Evolutionary conservation across 2,113 vertebrate species (phyloP).

Genomic region (Orientallactaga bullata): DNA sequence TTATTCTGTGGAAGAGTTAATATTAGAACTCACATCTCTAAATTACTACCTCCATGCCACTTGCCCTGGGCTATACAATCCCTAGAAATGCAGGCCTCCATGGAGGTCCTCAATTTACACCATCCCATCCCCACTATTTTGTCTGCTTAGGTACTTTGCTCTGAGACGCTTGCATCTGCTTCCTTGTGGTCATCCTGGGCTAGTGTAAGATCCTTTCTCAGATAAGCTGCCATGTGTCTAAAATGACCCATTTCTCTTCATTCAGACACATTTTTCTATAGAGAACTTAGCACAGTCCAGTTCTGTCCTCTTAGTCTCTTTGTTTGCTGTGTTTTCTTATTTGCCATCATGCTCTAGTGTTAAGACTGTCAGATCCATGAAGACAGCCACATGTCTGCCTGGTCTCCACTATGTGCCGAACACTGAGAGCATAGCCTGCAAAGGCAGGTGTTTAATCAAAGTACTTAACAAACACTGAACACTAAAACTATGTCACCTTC

Average conservation of each 20-base stretch:
- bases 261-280: background rate
- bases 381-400: background rate
- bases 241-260: background rate
- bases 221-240: rapidly evolving
- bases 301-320: rapidly evolving
- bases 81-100: background rate
- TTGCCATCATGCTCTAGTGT: background rate
- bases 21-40: background rate
- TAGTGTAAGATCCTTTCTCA: background rate
- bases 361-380: background rate
- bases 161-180: rapidly evolving
- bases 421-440: background rate
- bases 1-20: background rate
- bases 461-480: background rate
- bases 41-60: background rate
- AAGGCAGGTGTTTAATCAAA: background rate
- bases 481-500: background rate
- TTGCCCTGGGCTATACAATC: rapidly evolving
- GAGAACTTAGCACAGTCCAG: background rate
- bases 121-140: background rate
- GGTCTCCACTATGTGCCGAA: too few relatives aligned
- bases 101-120: background rate
- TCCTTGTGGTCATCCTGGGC: background rate
- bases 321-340: background rate
- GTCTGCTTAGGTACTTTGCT: background rate